These are phyloP conservation scores for Kryptopterus vitreolus DNA, from an alignment of 2,797 vertebrate species.

Conservation along the genomic window DNA sequence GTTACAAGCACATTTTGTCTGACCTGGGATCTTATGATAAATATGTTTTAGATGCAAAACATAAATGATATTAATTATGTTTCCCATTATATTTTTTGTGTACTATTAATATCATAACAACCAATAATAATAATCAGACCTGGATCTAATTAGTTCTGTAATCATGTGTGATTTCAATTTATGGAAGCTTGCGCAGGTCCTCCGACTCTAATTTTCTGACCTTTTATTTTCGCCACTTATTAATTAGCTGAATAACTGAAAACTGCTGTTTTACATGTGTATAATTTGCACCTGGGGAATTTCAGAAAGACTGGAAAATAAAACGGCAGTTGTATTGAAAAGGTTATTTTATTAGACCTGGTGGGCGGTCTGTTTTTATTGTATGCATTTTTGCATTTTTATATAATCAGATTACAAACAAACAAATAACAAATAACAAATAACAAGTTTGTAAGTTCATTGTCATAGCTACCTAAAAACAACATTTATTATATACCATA, in stretches of 20 bases:
- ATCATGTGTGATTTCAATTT: not conserved
- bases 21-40: not conserved
- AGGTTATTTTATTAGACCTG: not conserved
- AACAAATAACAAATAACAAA: not conserved
- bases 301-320: not conserved
- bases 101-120: not conserved
- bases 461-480: not conserved
- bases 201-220: no score
- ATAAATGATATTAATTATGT: no score
- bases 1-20: not conserved
- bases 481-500: no score
- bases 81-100: no score
- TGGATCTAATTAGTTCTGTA: not conserved
- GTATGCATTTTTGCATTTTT: not conserved
- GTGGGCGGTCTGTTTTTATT: not conserved
- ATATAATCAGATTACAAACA: not conserved
- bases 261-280: no score
- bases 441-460: not conserved
- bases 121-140: not conserved
- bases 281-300: not conserved
- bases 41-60: not conserved
- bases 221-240: no score
- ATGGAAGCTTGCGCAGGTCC: not conserved
- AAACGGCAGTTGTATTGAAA: no score
- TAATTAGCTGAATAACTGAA: no score